Percentiles rank a stretch among this genome's conserved stretches.
Conservation (phyloP, 1,140 invertebrate genomes). For the Melanaphis sacchari region DNA sequence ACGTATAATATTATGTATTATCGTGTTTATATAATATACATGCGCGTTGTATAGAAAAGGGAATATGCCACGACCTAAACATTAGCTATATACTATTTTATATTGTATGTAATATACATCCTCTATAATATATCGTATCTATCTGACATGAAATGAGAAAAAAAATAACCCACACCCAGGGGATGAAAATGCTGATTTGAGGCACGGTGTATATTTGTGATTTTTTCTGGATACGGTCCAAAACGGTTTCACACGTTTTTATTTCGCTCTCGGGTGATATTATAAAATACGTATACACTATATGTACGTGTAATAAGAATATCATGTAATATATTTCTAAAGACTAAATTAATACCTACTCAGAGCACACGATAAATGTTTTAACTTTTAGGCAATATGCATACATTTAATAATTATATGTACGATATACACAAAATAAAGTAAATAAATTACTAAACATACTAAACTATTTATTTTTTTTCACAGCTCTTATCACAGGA, state of each 20-base stretch:
- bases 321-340: background rate
- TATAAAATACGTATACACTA: background rate
- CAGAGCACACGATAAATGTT: background rate
- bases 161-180: background rate
- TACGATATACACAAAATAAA: background rate
- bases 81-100: background rate
- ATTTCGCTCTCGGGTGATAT: constrained; percentile 49
- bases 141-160: background rate
- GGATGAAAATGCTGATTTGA: background rate
- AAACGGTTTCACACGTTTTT: constrained; percentile 49
- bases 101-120: background rate
- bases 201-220: background rate
- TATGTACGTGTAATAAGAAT: background rate
- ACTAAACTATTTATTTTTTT: background rate
- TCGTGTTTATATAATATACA: background rate
- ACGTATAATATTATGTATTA: background rate
- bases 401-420: background rate
- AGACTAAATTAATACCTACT: background rate
- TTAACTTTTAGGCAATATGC: background rate
- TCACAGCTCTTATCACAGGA: background rate
- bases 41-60: background rate
- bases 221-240: constrained; percentile 39
- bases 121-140: background rate
- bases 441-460: background rate
- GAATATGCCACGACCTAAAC: background rate